Conservation (phyloP, 2,888 invertebrate genomes). For the Pristionchus fissidentatus region DNA sequence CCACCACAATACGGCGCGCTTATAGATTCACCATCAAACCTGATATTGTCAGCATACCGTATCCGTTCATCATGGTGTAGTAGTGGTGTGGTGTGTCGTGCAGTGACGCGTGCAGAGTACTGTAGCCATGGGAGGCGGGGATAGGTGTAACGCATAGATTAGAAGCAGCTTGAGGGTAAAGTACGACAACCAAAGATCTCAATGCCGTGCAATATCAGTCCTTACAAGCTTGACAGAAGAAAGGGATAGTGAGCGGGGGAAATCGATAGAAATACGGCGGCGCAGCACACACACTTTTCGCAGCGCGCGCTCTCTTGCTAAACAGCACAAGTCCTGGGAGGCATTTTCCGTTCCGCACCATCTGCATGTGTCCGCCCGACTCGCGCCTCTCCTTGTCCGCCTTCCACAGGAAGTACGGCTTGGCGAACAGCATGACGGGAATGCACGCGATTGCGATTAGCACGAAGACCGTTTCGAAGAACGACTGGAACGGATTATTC, state of each 20-base stretch:
- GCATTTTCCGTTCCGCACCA: too few relatives aligned
- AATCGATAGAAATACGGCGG: not conserved
- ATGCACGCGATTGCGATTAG: conserved; percentile 88
- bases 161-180: not conserved
- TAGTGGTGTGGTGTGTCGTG: not conserved
- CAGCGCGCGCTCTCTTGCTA: not conserved
- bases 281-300: not conserved
- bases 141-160: not conserved
- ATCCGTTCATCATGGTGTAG: not conserved
- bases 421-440: conserved; percentile 93
- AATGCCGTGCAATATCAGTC: conserved; percentile 6
- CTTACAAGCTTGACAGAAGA: too few relatives aligned
- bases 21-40: not conserved
- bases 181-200: not conserved
- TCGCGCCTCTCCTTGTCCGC: conserved; percentile 65
- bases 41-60: not conserved
- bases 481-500: conserved; percentile 64
- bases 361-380: conserved; percentile 61
- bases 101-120: not conserved
- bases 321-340: not conserved
- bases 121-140: not conserved
- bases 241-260: not conserved
- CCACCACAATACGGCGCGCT: not conserved
- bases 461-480: conserved; percentile 87
- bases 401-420: conserved; percentile 85